Evolutionary conservation across 2,888 invertebrate species (phyloP).

Genomic region (Nebria salina): DNA sequence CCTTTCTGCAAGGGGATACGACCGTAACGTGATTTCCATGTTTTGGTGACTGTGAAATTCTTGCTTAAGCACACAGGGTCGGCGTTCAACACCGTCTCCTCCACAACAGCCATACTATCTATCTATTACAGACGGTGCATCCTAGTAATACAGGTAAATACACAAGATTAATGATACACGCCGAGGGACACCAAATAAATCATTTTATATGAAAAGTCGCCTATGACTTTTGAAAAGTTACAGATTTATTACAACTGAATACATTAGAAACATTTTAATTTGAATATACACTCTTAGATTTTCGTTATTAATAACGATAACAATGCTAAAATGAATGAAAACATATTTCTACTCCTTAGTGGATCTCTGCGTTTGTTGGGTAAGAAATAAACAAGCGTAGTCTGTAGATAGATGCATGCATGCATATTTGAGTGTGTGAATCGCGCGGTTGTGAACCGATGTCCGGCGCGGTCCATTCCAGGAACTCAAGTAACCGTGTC

Average conservation of each 20-base stretch:
- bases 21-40: constrained; percentile 37
- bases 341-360: neutral
- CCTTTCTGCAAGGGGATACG: constrained; percentile 10
- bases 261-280: neutral
- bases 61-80: neutral
- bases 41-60: constrained; percentile 1
- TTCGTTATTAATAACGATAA: too few species aligned
- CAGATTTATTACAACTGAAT: neutral
- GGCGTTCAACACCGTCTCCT: neutral
- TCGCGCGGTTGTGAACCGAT: neutral
- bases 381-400: neutral
- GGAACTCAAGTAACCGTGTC: constrained; percentile 13
- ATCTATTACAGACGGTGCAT: neutral
- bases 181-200: neutral
- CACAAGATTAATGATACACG: neutral
- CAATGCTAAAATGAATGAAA: neutral
- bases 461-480: constrained; percentile 6
- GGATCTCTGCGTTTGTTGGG: neutral
- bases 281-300: too few species aligned
- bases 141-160: neutral
- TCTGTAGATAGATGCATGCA: neutral
- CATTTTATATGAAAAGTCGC: neutral
- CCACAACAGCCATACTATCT: too few species aligned
- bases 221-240: neutral
- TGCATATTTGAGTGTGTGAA: constrained; percentile 19